Evolutionary conservation across 2,888 invertebrate species (phyloP), one percentile per base, ranked within the genome.

Genomic region (Cephalotes varians): DNA sequence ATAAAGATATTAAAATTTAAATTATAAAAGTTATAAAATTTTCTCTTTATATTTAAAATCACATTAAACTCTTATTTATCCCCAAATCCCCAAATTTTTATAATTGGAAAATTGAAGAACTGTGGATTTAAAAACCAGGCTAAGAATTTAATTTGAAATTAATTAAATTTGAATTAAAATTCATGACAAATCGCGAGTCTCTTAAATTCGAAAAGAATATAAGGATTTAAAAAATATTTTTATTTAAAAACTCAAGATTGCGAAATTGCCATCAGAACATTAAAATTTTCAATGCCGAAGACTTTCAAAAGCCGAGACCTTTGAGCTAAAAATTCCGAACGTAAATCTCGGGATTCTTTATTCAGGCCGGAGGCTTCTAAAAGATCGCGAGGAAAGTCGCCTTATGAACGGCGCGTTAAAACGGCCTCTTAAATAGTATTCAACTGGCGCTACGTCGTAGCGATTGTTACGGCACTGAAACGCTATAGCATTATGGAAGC

Each of bases 401-500:
- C 37, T 7, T n/a, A 37, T n/a, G 56, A 51, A 56, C 37, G 54
- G 44, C 12, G 15, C 56, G 37, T 25, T 58, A 58, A 64, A 74
- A 47, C 56, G 40, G 15, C 7, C 25, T 25, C 44, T 56, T 69
- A 69, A 65, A 69, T 25, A 40, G 34, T 40, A 40, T 54, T 56
- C 54, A 44, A 25, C 77, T 54, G 72, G 58, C 73, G 79, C 81
- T 86, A 83, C 77, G 58, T 51, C 64, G 77, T 81, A 12, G 18
- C 18, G 34, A 79, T 82, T 86, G 84, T 86, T 86, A 84, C 86
- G 76, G 83, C 71, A 81, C 80, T 80, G 80, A 79, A 76, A 73
- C 49, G 60, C 60, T 80, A 80, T 76, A 81, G 76, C 44, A 64
- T 65, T 64, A 82, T 37, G 77, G 65, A 73, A 67, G 58, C 28